Evolutionary conservation across 2,888 invertebrate genomes (phyloP).

Genomic region (Macrophya annulata): DNA sequence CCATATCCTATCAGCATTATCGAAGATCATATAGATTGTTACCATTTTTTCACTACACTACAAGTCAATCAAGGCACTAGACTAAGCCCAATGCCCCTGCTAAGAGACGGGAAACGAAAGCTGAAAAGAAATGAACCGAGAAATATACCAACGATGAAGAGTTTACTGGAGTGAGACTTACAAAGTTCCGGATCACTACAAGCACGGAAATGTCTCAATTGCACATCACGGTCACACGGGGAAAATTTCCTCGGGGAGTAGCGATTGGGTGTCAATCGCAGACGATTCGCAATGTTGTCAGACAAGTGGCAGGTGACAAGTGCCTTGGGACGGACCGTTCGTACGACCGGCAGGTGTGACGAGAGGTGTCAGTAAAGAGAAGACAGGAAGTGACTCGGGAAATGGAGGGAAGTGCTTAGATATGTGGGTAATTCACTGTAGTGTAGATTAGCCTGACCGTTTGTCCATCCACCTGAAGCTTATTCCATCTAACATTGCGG

Average conservation of each 20-base stretch:
- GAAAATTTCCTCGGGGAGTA: constrained; percentile 45
- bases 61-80: not conserved
- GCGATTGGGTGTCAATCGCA: constrained; percentile 44
- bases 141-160: not conserved
- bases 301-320: constrained; percentile 56
- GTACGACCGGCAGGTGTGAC: constrained; percentile 35
- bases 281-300: constrained; percentile 8
- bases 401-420: constrained; percentile 56
- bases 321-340: constrained; percentile 48
- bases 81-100: not conserved
- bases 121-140: constrained; percentile 4
- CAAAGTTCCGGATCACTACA: constrained; percentile 29
- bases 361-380: constrained; percentile 11
- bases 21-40: not conserved
- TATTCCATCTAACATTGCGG: constrained; percentile 60
- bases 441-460: constrained; percentile 56
- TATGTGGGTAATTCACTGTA: constrained; percentile 11
- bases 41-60: not conserved
- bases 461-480: constrained; percentile 49
- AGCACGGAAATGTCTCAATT: constrained; percentile 15
- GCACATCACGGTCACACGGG: constrained; percentile 22
- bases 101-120: not conserved
- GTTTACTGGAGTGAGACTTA: not conserved
- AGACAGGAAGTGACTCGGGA: constrained; percentile 27
- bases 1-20: not conserved